phyloP scores from a whole-genome alignment of 2,888 invertebrate species.

The Micropterix aruncella region DNA sequence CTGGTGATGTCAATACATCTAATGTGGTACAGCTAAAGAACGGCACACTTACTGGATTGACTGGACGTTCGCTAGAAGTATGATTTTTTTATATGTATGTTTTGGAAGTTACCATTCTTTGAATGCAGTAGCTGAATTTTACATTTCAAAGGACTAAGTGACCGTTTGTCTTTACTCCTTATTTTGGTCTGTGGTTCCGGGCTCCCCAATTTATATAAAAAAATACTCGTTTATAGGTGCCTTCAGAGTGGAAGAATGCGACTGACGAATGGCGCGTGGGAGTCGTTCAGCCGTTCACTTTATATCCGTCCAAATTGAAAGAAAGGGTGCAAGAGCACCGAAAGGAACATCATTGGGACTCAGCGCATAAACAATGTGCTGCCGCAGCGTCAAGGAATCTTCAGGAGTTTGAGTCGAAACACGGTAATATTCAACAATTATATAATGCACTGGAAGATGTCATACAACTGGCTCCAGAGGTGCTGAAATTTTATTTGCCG shows the following conservation, averaged over 20 bases:
- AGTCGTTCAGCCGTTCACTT: conserved; percentile 66
- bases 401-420: conserved; percentile 59
- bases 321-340: conserved; percentile 70
- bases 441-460: conserved; percentile 1
- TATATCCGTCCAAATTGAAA: conserved; percentile 73
- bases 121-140: too few relatives aligned
- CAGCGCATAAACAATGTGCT: conserved; percentile 59
- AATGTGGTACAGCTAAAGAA: conserved; percentile 41
- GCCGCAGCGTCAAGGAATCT: conserved; percentile 67
- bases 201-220: not conserved
- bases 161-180: not conserved
- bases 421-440: conserved; percentile 22
- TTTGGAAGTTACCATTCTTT: not conserved
- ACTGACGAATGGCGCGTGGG: conserved; percentile 78
- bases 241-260: conserved; percentile 70
- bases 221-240: conserved; percentile 46
- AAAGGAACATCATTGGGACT: conserved; percentile 76
- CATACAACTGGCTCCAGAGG: too few relatives aligned
- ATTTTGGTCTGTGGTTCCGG: not conserved
- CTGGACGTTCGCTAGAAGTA: conserved; percentile 82
- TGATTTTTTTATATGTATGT: conserved; percentile 6
- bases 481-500: too few relatives aligned
- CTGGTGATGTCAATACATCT: conserved; percentile 91
- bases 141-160: too few relatives aligned
- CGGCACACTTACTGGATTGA: conserved; percentile 68